Evolutionary conservation across 2,888 invertebrate species (phyloP), one percentile per base, ranked within the genome.

Genomic region (Horisme vitalbata): DNA sequence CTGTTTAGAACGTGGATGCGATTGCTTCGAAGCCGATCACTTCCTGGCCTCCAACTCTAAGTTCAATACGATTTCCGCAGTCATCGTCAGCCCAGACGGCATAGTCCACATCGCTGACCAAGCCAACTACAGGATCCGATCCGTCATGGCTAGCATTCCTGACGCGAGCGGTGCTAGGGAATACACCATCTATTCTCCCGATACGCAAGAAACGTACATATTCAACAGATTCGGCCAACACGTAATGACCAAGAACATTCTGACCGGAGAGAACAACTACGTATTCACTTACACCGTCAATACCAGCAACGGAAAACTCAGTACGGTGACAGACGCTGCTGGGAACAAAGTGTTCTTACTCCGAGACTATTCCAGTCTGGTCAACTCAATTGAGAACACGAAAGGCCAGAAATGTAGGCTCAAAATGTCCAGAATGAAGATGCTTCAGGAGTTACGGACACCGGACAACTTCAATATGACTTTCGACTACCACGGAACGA

Each of bases 211-310:
- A 79, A 95, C 97, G 50, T 97, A 97, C 68, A 93, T 97, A 13
- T 97, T 97, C 85, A 97, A 97, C 68, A 91, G 97, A 59, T 97
- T 97, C 71, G 99, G 99, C 0, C 98, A 98, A 75, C 99, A 99
- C 71, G 93, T 97, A 2, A 94, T 96, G 43, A 99, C 98, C 0
- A 95, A 95, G 61, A 97, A 98, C 71, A 98, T 99, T 49, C 88
- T 99, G n/a, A 98, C 98, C 0, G 97, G 97, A 0, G 97, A 97
- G 79, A 96, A 95, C 2, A 94, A 96, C 57, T 99, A 98, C 75
- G 93, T 96, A 1, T 99, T 99, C 75, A 95, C 97, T 0, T 99
- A 99, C 84, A 98, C 97, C 61, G 97, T 98, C 0, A 98, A 98
- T 74, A 98, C 98, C 0, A 97, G 97, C 68, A 98, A 97, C 69